Evolutionary conservation across 2,888 invertebrate genomes (phyloP), one percentile per base, ranked within the genome.

Genomic region (Chironomus tentans): DNA sequence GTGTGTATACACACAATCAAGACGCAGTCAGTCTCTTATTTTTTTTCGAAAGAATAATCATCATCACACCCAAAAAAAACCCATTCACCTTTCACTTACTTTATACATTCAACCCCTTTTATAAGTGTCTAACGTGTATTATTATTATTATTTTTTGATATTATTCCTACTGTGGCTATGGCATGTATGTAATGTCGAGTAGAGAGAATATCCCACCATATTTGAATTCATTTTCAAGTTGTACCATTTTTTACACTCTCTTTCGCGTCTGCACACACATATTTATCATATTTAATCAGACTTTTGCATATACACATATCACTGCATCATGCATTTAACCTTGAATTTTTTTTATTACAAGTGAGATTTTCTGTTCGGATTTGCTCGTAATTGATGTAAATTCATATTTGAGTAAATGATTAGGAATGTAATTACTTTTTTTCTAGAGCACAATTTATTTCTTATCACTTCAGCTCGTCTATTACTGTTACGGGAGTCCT

Each of bases 21-120:
- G 38, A 38, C 38, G 38, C 10, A 38, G 10, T 38, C 38, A 38
- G 38, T 38, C 10, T 38, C 38, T 38, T 5, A 6, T 5, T 28
- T 1, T 65, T 65, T 65, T 24, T 24, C 21, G 28, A 38, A 38
- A 38, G 38, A 38, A 38, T 72, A 61, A 46, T 72, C 72, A 62
- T 72, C 56, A 70, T 70, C 70, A 70, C 70, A 70, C 70, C 70
- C 70, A 70, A 22, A 50, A 70, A 22, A 70, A 56, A 50, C 18
- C 38, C 62, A 38, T 28, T 72, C 72, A 72, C 61, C 72, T 62
- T 61, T 46, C 72, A 72, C 61, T 72, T 62, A 72, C 22, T 38
- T 38, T 38, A 38, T 38, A 38, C 28, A 21, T 21, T 72, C 72
- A 72, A 72, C 72, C 72, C 72, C 62, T 72, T 62, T 62, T n/a